phyloP scores from a whole-genome alignment of 2,113 vertebrate species.

The Cynocephalus volans region DNA sequence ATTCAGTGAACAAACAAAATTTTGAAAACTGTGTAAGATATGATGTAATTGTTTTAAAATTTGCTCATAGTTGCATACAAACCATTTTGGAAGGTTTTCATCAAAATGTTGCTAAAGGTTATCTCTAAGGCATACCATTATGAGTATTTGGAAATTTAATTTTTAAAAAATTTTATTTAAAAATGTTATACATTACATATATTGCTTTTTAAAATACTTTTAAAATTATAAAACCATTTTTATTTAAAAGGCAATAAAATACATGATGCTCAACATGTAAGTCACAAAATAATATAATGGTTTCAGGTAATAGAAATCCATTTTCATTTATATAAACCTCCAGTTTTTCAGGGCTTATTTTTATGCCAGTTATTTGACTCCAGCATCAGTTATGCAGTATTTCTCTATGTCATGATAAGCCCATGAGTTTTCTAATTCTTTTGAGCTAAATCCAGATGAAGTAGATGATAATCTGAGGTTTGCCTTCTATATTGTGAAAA shows the following conservation, averaged over 20 bases:
- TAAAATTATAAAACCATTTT: conserved; percentile 36
- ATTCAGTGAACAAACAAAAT: not conserved
- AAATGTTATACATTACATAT: not conserved
- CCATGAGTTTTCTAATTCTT: not conserved
- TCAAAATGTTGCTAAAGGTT: not conserved
- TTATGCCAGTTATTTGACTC: conserved; percentile 36
- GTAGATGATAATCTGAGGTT: conserved; percentile 36
- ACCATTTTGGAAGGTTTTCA: not conserved
- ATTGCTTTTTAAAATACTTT: not conserved
- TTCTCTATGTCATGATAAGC: conserved; percentile 30
- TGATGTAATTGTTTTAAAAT: not conserved
- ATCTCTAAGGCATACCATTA: not conserved
- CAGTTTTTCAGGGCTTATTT: conserved; percentile 22
- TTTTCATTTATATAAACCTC: not conserved
- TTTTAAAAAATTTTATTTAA: not conserved
- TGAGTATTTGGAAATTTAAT: conserved; percentile 17
- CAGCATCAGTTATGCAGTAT: not conserved
- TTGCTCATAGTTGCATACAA: not conserved
- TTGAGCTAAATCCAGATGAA: conserved; percentile 51
- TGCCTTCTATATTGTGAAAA: not conserved
- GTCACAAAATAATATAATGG: not conserved
- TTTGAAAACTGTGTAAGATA: not conserved
- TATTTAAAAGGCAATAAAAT: conserved; percentile 32
- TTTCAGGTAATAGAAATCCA: not conserved
- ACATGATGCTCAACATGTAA: not conserved